Base-by-base conservation (phyloP, 2,113 vertebrate genomes). In the Cynopterus brachyotis region DNA sequence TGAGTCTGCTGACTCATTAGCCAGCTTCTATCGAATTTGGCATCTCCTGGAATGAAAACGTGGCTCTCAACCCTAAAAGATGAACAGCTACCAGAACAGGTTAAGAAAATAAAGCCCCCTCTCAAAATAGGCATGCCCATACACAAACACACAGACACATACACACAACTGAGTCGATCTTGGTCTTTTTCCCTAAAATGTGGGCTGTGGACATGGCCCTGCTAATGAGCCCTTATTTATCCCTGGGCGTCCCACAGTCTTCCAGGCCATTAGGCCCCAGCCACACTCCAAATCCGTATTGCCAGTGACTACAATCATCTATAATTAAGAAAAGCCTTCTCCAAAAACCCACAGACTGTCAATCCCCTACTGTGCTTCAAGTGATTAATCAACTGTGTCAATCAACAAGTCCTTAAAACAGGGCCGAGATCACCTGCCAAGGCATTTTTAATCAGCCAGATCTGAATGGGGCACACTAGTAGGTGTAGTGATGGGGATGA, bases 231-330 rank as follows among this genome's bases (percentile, higher is more conserved):
- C 94, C 80, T 97, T 92, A 95, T 32, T 75, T 62, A 94, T 90
- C 30, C 37, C 30, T 47, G 37, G 84, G 66, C 13, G 62, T 45
- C 96, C 95, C 87, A 96, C 76, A 95, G 95, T 97, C 98, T 95
- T 86, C 95, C 95, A 55, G 26, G 64, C 75, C 85, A 97, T 96
- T 93, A 94, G 95, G 64, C 50, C 83, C 96, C 72, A 95, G 91
- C 95, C 98, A 94, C 94, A 95, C 76, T 97, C 92, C 94, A 97
- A 95, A 97, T 96, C 96, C 96, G 92, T 95, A 94, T 91, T 98
- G 95, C 96, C 96, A 96, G 97, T 97, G 97, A 90, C 95, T 98
- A 92, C 76, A 97, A 97, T 98, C 96, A 97, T 94, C 82, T 15
- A 1, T 98, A 98, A 98, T 97, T 98, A 97, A 98, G 55, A 91